phyloP scores from a whole-genome alignment of 2,113 vertebrate species.

The Takifugu bimaculatus region DNA sequence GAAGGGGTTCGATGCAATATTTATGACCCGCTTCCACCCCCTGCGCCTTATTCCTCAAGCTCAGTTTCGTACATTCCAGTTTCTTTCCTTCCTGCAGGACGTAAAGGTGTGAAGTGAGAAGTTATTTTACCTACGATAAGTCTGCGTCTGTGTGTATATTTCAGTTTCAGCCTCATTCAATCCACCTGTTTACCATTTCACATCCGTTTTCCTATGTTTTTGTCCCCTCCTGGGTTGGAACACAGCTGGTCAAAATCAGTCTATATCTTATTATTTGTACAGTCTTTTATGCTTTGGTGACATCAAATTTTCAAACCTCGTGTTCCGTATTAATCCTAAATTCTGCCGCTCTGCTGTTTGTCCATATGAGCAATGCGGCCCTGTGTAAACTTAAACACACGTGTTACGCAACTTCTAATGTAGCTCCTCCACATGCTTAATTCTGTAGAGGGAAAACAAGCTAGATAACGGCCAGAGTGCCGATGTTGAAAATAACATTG shows the following conservation, averaged over 20 bases:
- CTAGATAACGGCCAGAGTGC: not conserved
- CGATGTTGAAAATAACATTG: not conserved
- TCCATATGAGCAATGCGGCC: not conserved
- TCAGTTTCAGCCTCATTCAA: not conserved
- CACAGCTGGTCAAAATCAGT: not conserved
- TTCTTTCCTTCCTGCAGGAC: constrained; percentile 62
- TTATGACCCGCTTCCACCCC: constrained; percentile 23
- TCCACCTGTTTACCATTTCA: not conserved
- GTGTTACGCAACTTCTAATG: not conserved
- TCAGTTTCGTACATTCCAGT: constrained; percentile 50
- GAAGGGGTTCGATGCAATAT: constrained; percentile 35
- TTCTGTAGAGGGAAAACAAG: not conserved
- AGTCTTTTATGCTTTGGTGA: not conserved
- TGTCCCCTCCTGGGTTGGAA: constrained; percentile 56
- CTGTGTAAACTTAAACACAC: not conserved
- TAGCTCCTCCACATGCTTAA: not conserved
- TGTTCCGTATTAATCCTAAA: not conserved
- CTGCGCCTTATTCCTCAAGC: constrained; percentile 14
- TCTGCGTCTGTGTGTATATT: constrained; percentile 42
- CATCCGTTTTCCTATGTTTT: constrained; percentile 36
- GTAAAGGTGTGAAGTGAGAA: constrained; percentile 63
- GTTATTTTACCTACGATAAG: constrained; percentile 59
- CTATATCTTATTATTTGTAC: not conserved
- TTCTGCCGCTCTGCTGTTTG: not conserved
- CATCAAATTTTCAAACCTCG: not conserved